Evolutionary conservation across 2,797 vertebrate species (phyloP).

Genomic region (Argya squamiceps): DNA sequence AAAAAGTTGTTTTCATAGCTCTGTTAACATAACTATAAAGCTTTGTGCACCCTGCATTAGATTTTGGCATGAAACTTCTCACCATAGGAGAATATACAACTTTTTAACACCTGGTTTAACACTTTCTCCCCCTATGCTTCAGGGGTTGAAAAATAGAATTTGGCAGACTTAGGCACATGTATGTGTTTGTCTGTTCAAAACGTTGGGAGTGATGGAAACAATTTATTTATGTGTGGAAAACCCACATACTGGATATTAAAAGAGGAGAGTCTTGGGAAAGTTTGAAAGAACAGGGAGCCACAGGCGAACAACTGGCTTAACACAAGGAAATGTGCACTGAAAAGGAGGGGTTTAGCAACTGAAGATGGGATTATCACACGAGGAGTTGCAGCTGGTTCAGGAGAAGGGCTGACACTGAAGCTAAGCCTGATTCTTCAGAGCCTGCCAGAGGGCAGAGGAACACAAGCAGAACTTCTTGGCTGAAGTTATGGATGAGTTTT

Average conservation of each 20-base stretch:
- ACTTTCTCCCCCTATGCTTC: accelerated
- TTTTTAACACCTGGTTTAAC: background rate
- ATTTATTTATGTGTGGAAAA: background rate
- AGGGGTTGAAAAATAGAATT: background rate
- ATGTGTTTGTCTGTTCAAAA: background rate
- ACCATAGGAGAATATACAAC: background rate
- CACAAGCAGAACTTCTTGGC: accelerated
- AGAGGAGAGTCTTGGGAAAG: background rate
- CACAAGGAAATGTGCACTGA: background rate
- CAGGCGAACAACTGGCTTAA: background rate
- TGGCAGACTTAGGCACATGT: background rate
- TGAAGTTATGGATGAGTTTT: background rate
- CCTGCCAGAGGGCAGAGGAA: background rate
- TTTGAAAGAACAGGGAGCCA: background rate
- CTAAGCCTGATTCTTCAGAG: background rate
- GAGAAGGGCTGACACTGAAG: background rate
- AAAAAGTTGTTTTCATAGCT: background rate
- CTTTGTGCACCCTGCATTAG: background rate
- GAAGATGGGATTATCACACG: background rate
- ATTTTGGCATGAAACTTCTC: background rate
- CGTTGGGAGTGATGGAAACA: background rate
- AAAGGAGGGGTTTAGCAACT: background rate
- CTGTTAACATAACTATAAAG: background rate
- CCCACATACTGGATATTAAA: background rate
- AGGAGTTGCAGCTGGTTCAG: background rate